Percentiles rank a stretch among this genome's conserved stretches.
These are phyloP conservation scores for Camponotus vicinus DNA, from an alignment of 1,140 invertebrate species.

Conservation along the genomic window DNA sequence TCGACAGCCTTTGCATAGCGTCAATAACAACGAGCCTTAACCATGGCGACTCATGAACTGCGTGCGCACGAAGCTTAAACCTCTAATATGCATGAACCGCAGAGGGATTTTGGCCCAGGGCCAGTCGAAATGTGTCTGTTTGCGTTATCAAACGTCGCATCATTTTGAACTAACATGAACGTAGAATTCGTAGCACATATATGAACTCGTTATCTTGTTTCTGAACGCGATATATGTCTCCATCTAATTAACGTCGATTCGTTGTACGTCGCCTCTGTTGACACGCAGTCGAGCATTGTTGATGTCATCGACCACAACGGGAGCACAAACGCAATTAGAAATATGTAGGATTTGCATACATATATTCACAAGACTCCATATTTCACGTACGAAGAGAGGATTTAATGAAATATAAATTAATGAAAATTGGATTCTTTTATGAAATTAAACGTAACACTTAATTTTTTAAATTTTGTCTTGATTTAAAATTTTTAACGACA, in stretches of 20 bases:
- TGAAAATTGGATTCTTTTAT: not conserved
- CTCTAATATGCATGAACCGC: slow-evolving; percentile 22
- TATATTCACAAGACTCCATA: not conserved
- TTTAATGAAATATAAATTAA: slow-evolving; percentile 10
- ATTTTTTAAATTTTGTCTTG: too few relatives aligned
- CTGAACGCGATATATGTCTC: not conserved
- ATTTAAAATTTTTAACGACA: too few relatives aligned
- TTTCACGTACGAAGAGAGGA: not conserved
- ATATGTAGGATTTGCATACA: not conserved
- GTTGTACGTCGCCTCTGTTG: slow-evolving; percentile 36
- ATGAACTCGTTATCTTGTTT: slow-evolving; percentile 50
- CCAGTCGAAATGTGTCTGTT: slow-evolving; percentile 42
- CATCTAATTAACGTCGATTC: slow-evolving; percentile 53
- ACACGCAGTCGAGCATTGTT: slow-evolving; percentile 39
- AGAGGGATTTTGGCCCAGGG: slow-evolving; percentile 30
- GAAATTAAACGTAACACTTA: too few relatives aligned
- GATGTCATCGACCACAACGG: slow-evolving; percentile 10
- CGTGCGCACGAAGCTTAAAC: slow-evolving; percentile 12
- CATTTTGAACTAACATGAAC: slow-evolving; percentile 33
- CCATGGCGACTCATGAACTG: slow-evolving; percentile 27
- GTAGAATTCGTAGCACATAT: slow-evolving; percentile 12
- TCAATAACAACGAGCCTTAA: slow-evolving; percentile 8
- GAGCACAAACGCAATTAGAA: slow-evolving; percentile 11
- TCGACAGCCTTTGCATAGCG: not conserved
- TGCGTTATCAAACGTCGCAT: slow-evolving; percentile 40